These are phyloP conservation scores for Machimus rusticus DNA, from an alignment of 2,888 invertebrate genomes.

Conservation along the genomic window DNA sequence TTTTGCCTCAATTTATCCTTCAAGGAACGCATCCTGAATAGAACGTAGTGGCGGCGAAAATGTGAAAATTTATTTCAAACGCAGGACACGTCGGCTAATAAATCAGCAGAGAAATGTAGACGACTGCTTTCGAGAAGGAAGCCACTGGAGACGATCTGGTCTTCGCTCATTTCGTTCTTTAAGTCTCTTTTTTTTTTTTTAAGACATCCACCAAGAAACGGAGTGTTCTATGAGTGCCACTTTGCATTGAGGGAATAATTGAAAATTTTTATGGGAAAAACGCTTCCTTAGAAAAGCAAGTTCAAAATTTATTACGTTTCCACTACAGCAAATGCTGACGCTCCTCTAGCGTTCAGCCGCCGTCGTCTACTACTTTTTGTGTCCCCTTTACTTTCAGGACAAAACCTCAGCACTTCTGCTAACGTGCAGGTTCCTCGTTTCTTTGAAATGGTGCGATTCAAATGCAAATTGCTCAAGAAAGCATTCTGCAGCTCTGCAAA, in stretches of 20 bases:
- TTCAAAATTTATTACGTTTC: constrained; percentile 37
- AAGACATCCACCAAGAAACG: neutral
- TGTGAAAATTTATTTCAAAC: constrained; percentile 34
- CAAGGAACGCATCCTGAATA: neutral
- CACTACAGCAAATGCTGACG: neutral
- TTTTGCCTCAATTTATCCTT: neutral
- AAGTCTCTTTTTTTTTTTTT: neutral
- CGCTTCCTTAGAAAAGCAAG: constrained; percentile 22
- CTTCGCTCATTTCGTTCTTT: neutral
- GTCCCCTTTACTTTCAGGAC: neutral
- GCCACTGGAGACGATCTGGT: neutral
- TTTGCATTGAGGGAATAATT: constrained; percentile 41
- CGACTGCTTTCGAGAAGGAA: neutral
- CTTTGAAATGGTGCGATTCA: neutral
- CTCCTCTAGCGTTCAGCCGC: neutral
- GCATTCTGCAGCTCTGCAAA: neutral
- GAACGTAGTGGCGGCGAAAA: constrained; percentile 2
- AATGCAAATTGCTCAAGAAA: constrained; percentile 1
- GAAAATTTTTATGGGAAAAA: constrained; percentile 44
- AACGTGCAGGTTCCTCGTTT: neutral
- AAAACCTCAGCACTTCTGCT: neutral
- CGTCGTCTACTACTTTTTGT: neutral
- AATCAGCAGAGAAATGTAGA: constrained; percentile 31
- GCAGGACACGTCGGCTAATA: constrained; percentile 40
- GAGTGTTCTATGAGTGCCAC: neutral